A percentile compares a stretch with the other conserved stretches of the same genome.
Evolutionary conservation across 2,888 invertebrate species (phyloP).

Genomic region (Choreutis nemorana): DNA sequence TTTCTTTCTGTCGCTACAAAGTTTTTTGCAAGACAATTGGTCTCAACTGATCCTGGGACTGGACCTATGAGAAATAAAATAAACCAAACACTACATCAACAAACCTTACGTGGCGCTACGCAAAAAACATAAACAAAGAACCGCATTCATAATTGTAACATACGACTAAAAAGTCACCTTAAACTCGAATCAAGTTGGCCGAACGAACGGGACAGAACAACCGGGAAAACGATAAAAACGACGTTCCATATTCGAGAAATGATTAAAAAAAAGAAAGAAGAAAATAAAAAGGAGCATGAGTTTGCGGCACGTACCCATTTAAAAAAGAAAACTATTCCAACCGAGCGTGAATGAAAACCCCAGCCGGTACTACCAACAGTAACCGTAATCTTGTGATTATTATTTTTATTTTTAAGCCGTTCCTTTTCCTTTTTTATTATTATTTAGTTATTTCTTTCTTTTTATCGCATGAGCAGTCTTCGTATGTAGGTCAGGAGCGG

Average conservation of each 20-base stretch:
- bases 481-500: conserved; percentile 61
- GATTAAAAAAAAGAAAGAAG: conserved; percentile 57
- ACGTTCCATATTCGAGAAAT: conserved; percentile 64
- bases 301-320: conserved; percentile 52
- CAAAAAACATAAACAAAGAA: conserved; percentile 31
- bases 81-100: too few relatives aligned
- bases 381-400: conserved; percentile 60
- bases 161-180: conserved; percentile 31
- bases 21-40: too few relatives aligned
- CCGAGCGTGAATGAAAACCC: conserved; percentile 63
- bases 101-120: not conserved
- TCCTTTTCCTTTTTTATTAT: conserved; percentile 43
- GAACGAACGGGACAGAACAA: conserved; percentile 44
- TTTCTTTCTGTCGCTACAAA: too few relatives aligned
- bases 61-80: too few relatives aligned
- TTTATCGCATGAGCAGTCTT: conserved; percentile 34
- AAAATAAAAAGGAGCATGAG: conserved; percentile 40
- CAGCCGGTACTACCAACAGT: conserved; percentile 35
- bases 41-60: too few relatives aligned
- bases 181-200: conserved; percentile 14
- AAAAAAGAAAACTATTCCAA: conserved; percentile 62
- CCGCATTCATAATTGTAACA: conserved; percentile 36
- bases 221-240: conserved; percentile 61
- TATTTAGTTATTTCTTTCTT: conserved; percentile 50
- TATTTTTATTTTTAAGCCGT: conserved; percentile 53